These are phyloP conservation scores for Hipposideros larvatus DNA, from an alignment of 2,797 vertebrate genomes.

Conservation along the genomic window DNA sequence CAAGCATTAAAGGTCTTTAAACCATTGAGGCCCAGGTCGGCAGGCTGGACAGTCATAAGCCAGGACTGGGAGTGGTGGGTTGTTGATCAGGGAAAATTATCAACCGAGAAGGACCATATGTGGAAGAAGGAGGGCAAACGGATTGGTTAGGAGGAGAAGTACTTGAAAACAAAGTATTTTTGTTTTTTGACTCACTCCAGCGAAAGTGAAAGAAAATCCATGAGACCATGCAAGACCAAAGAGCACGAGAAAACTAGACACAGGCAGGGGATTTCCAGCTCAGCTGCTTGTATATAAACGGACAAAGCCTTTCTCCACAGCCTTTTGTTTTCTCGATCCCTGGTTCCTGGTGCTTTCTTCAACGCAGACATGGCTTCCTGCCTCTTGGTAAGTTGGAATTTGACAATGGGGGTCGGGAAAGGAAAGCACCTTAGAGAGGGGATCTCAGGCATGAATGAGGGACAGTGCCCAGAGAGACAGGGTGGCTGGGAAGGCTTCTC, in stretches of 20 bases:
- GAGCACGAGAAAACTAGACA: not conserved
- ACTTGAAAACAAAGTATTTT: not conserved
- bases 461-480: not conserved
- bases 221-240: not conserved
- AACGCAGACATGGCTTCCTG: constrained; percentile 10
- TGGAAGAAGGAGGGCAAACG: not conserved
- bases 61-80: not conserved
- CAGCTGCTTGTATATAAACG: not conserved
- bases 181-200: not conserved
- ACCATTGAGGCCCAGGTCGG: not conserved
- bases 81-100: not conserved
- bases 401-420: not conserved
- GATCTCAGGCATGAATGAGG: not conserved
- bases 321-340: not conserved
- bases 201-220: constrained; percentile 56
- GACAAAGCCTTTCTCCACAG: too few relatives aligned
- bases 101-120: not conserved
- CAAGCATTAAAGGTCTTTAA: not conserved
- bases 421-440: not conserved
- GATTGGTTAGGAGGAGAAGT: not conserved
- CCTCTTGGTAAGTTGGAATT: constrained; percentile 15
- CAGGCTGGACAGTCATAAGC: not conserved
- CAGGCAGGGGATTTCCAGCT: not conserved
- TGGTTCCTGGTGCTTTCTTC: not conserved
- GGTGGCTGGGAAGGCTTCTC: not conserved